A percentile compares a stretch with the other conserved stretches of the same genome.
Evolutionary conservation across 2,888 invertebrate species (phyloP).

Genomic region (Dolichomitus sp.): DNA sequence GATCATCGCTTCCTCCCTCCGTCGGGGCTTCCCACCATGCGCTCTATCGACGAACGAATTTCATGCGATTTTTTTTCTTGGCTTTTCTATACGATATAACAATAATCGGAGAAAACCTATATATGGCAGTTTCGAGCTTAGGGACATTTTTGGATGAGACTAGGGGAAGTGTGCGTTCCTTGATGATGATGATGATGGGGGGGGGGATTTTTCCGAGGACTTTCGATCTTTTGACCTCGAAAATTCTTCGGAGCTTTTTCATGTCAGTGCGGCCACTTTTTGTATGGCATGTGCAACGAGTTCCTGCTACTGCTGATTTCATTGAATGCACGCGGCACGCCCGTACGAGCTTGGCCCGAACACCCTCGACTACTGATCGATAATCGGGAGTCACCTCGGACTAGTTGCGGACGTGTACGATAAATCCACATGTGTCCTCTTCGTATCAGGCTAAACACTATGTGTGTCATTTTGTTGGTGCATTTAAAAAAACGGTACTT

Average conservation of each 20-base stretch:
- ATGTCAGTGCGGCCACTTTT: not conserved
- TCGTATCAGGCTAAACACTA: not conserved
- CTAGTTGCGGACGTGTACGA: conserved; percentile 27
- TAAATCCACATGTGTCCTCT: not conserved
- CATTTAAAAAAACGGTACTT: too few species aligned
- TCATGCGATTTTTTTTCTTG: not conserved
- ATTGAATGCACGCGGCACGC: conserved; percentile 27
- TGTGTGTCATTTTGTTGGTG: not conserved
- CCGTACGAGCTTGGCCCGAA: conserved; percentile 28
- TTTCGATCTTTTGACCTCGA: not conserved
- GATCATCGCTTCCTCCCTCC: conserved; percentile 30
- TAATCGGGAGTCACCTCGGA: conserved; percentile 70
- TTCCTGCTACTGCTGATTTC: not conserved
- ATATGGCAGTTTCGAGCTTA: not conserved
- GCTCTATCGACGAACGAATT: conserved; percentile 1
- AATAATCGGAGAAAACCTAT: not conserved
- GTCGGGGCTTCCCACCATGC: conserved; percentile 13
- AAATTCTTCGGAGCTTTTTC: conserved; percentile 6
- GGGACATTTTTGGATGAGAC: not conserved
- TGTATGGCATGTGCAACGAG: not conserved
- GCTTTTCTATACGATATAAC: not conserved
- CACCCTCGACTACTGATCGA: conserved; percentile 72
- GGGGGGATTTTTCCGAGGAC: not conserved
- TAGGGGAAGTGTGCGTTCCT: not conserved
- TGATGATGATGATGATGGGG: not conserved